Conservation (phyloP, 2,888 invertebrate genomes). For the Catonia carolina region DNA sequence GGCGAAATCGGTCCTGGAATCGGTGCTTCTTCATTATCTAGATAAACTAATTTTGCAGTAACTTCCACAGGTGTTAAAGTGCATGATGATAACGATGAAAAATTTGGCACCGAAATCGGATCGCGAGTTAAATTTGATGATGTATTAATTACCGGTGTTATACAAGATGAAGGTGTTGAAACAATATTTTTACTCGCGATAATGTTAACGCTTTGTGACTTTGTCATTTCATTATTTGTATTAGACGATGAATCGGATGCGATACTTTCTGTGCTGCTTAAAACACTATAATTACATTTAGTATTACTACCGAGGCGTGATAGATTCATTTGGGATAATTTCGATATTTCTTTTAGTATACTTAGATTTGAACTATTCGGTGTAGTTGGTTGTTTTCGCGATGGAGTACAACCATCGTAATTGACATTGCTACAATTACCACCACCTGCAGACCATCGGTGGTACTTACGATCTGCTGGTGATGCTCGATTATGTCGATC, state of each 20-base stretch:
- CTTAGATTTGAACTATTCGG: conserved; percentile 35
- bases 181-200: conserved; percentile 42
- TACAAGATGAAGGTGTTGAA: conserved; percentile 38
- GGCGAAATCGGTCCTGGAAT: conserved; percentile 22
- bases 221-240: conserved; percentile 47
- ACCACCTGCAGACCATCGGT: conserved; percentile 21
- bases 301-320: conserved; percentile 53
- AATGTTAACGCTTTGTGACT: conserved; percentile 45
- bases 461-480: conserved; percentile 9
- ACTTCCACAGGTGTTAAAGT: conserved; percentile 58
- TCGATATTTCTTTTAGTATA: conserved; percentile 59
- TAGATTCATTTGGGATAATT: conserved; percentile 63
- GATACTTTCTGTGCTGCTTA: conserved; percentile 43
- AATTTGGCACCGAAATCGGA: conserved; percentile 68
- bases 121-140: conserved; percentile 45
- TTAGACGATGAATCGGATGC: conserved; percentile 56
- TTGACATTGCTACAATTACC: neutral
- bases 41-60: conserved; percentile 58
- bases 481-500: conserved; percentile 34
- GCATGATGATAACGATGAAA: conserved; percentile 49
- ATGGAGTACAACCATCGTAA: conserved; percentile 24
- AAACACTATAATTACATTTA: conserved; percentile 64
- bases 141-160: conserved; percentile 25
- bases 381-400: conserved; percentile 28
- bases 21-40: conserved; percentile 58